Evolutionary conservation across 2,888 invertebrate species (phyloP), one percentile per base, ranked within the genome.

Genomic region (Troglohyphantes excavatus): DNA sequence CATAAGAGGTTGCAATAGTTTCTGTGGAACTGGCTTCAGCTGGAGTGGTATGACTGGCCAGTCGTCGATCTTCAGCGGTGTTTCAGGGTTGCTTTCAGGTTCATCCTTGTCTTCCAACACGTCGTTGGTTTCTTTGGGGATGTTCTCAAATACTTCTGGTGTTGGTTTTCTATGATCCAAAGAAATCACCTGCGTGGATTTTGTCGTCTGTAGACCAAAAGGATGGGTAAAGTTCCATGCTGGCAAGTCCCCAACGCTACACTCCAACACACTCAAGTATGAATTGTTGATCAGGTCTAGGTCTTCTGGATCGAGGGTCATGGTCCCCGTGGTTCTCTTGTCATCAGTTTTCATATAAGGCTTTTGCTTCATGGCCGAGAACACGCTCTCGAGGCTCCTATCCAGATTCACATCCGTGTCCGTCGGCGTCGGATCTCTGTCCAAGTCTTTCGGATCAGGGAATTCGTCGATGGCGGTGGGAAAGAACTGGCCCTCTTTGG

Each of bases 381-480:
- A 29, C 7, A 82, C n/a, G 7, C 70, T 21, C n/a, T 75, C 67
- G 5, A 33, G 19, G 3, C 70, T 89, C 11, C 39, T 23, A 33
- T 33, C 33, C 17, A 53, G n/a, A 53, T 17, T n/a, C n/a, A 5
- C n/a, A 11, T 63, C 33, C 9, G 11, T 76, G n/a, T 85, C 76
- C 3, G 76, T 59, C 0, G 91, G 91, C 7, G 91, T 91, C 0
- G 91, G 91, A 5, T 79, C 91, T 27, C 91, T 26, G 29, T 91
- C 91, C 2, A 91, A 53, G 9, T 85, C 91, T 73, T 73, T 84
- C 7, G 91, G 91, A 26, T 88, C 91, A 2, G 91, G 91, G 61
- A 91, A 91, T 73, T 75, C 84, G 3, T 79, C 84, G 2, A 88
- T 72, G 23, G 79, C 85, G n/a, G 67, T 63, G 13, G 90, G 89